Evolutionary conservation across 2,797 vertebrate species (phyloP).

Genomic region (Benthosema pterotum): DNA sequence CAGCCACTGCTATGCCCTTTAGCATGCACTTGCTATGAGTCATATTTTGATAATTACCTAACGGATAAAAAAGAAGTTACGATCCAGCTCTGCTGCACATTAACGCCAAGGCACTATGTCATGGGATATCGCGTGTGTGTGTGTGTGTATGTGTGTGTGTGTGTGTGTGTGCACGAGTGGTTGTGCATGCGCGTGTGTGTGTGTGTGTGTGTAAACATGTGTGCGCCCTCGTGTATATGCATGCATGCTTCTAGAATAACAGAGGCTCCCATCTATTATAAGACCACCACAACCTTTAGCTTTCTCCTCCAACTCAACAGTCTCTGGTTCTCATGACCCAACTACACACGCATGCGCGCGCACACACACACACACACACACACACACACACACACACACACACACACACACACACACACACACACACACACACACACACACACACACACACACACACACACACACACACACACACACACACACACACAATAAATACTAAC

Average conservation of each 20-base stretch:
- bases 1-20: too few relatives aligned
- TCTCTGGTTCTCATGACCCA: conserved; percentile 45
- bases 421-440: conserved; percentile 25
- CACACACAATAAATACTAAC: conserved; percentile 64
- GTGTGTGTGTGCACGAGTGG: too few relatives aligned
- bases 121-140: too few relatives aligned
- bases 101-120: not conserved
- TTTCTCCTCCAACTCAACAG: conserved; percentile 46
- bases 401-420: conserved; percentile 14
- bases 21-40: too few relatives aligned
- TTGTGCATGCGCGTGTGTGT: too few relatives aligned
- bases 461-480: conserved; percentile 32
- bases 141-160: too few relatives aligned
- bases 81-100: not conserved
- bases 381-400: conserved; percentile 20
- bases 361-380: not conserved
- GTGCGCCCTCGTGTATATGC: too few relatives aligned
- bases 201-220: too few relatives aligned
- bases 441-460: conserved; percentile 16
- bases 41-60: too few relatives aligned
- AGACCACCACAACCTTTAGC: conserved; percentile 61
- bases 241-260: conserved; percentile 54
- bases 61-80: too few relatives aligned
- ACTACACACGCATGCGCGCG: conserved; percentile 16
- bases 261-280: conserved; percentile 59